A percentile compares a stretch with the other conserved stretches of the same genome.
Conservation (phyloP, 1,140 invertebrate genomes). For the Charaxes varanes region DNA sequence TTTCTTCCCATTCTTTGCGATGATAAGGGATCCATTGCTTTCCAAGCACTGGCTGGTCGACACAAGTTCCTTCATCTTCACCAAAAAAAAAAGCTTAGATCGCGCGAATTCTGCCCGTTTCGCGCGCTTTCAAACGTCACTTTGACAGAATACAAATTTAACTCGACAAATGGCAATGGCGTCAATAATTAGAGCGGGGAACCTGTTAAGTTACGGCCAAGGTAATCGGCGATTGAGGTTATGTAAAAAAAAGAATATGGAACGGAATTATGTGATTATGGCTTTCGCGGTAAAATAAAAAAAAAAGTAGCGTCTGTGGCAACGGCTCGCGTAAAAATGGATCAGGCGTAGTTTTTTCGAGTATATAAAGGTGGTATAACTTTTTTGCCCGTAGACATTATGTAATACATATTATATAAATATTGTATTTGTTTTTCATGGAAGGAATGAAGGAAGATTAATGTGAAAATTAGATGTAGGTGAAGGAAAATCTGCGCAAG, state of each 20-base stretch:
- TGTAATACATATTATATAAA: no score
- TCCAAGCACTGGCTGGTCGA: constrained; percentile 34
- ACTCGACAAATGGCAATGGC: constrained; percentile 35
- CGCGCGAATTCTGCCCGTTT: constrained; percentile 24
- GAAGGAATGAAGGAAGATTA: no score
- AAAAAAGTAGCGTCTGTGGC: constrained; percentile 7
- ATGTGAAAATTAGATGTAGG: no score
- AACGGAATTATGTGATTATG: constrained; percentile 11
- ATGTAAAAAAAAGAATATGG: constrained; percentile 26
- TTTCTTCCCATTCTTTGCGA: constrained; percentile 47
- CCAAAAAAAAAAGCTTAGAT: constrained; percentile 22
- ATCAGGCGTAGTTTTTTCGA: no score
- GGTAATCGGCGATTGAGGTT: constrained; percentile 33
- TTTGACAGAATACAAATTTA: constrained; percentile 40
- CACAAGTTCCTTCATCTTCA: constrained; percentile 55
- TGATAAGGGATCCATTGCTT: constrained; percentile 38
- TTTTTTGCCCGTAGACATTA: no score
- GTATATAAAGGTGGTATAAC: no score
- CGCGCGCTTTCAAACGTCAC: constrained; percentile 58
- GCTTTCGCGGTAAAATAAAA: constrained; percentile 4
- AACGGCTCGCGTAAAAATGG: constrained; percentile 6
- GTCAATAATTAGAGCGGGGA: constrained; percentile 38
- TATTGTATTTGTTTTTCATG: no score
- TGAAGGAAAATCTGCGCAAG: no score
- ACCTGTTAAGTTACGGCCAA: constrained; percentile 45